Conservation (phyloP, 1,140 invertebrate genomes). For the Anadara kagoshimensis region DNA sequence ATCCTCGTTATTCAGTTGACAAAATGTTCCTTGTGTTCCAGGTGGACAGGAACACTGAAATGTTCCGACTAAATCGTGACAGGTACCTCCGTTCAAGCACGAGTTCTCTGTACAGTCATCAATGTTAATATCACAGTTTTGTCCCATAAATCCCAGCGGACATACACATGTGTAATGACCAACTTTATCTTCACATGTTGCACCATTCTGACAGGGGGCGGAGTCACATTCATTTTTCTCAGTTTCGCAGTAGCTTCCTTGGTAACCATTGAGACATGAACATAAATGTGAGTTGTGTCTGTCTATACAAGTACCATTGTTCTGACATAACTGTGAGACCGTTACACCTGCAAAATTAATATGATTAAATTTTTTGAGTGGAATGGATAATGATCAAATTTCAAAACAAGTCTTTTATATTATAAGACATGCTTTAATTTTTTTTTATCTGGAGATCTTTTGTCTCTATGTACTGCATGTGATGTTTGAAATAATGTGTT, state of each 20-base stretch:
- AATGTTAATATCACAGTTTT: conserved; percentile 86
- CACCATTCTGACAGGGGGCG: conserved; percentile 93
- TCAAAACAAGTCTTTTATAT: no score
- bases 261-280: conserved; percentile 57
- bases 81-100: conserved; percentile 89
- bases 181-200: conserved; percentile 94
- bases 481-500: no score
- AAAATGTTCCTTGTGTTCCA: conserved; percentile 74
- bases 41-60: conserved; percentile 88
- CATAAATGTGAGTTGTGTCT: conserved; percentile 64
- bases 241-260: conserved; percentile 92
- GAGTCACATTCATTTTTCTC: conserved; percentile 91
- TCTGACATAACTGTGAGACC: conserved; percentile 85
- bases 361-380: no score
- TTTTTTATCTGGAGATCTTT: no score
- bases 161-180: conserved; percentile 88
- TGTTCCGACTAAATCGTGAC: conserved; percentile 74
- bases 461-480: no score
- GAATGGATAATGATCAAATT: no score
- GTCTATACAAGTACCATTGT: conserved; percentile 93
- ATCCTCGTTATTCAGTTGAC: conserved; percentile 77
- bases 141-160: conserved; percentile 54
- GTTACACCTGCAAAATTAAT: conserved; percentile 40
- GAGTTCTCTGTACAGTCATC: conserved; percentile 87
- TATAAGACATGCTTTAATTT: conserved; percentile 1